phyloP scores from a whole-genome alignment of 2,113 vertebrate species.

The Hirundichthys speculiger region DNA sequence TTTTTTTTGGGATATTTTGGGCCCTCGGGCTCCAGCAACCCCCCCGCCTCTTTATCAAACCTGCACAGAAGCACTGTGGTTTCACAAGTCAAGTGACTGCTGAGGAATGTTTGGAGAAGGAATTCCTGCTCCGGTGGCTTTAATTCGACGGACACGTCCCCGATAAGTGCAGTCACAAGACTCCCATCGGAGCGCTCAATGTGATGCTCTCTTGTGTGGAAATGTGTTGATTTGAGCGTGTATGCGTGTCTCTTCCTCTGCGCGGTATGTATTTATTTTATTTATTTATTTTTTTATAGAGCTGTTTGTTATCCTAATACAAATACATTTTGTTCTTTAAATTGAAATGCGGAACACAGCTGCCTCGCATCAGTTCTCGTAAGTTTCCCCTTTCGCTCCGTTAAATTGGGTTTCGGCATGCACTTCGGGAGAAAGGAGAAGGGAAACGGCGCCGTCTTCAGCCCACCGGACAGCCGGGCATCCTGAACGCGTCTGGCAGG shows the following conservation, averaged over 20 bases:
- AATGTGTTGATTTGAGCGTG: not conserved
- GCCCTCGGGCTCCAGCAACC: too few relatives aligned
- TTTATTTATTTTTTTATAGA: too few relatives aligned
- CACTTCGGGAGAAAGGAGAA: slow-evolving; percentile 12
- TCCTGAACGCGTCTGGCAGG: slow-evolving; percentile 97
- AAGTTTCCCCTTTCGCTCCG: not conserved
- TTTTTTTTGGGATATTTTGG: too few relatives aligned
- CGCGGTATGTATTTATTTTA: not conserved
- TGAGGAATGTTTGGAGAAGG: slow-evolving; percentile 40
- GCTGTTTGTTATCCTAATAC: too few relatives aligned
- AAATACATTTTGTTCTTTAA: too few relatives aligned
- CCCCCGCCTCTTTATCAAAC: too few relatives aligned
- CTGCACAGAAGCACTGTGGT: not conserved
- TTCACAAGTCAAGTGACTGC: slow-evolving; percentile 28
- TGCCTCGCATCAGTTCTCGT: too few relatives aligned
- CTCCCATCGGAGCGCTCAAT: slow-evolving; percentile 18
- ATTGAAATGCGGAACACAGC: not conserved
- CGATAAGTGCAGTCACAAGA: slow-evolving; percentile 64
- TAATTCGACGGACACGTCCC: slow-evolving; percentile 46
- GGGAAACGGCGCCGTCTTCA: slow-evolving; percentile 39
- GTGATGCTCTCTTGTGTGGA: slow-evolving; percentile 4
- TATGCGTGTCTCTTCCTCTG: slow-evolving; percentile 4
- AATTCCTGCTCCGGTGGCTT: slow-evolving; percentile 36
- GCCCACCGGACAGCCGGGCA: slow-evolving; percentile 95
- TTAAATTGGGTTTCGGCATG: slow-evolving; percentile 29